Evolutionary conservation across 2,797 vertebrate genomes (phyloP), one percentile per base, ranked within the genome.

Genomic region (Ptychobarbus kaznakovi): DNA sequence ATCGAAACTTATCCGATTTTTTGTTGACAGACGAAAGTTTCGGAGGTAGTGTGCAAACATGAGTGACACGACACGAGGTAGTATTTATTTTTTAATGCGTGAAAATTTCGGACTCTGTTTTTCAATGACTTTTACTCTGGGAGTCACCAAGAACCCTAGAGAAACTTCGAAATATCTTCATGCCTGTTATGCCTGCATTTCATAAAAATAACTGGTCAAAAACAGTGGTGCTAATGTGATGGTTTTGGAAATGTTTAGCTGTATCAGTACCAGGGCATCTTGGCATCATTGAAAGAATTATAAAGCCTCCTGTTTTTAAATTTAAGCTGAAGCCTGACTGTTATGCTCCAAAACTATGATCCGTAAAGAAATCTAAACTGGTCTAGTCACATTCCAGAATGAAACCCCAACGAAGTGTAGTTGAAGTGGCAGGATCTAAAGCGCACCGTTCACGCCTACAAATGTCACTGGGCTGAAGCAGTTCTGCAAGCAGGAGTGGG

Each of bases 401-500:
- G 25, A 42, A 25, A 18, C 22, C 22, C 76, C 0, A 25, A 66
- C 12, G 3, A 68, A 80, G 65, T 66, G 28, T 44, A 8, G 63
- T 65, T 32, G 28, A 65, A 65, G 11, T 51, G 78, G 6, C 18
- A 80, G 28, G 42, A 51, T 49, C 78, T 80, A 6, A 68, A 68
- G 32, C 1, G 2, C 42, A 51, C 63, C 51, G 12, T 13, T 80
- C 44, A 49, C 15, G 16, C 63, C 53, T 35, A 46, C 74, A 70
- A 72, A 85, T 73, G 40, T 73, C 66, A 72, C 22, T n/a, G 40
- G 58, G 61, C 74, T n/a, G 32, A 58, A 38, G 74, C 51, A 56
- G 35, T 42, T 72, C 38, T 49, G 44, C 51, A n/a, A 28, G 53
- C 11, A 82, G 15, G 12, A 68, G 80, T 16, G 13, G 40, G 72